Conservation (phyloP, 2,113 vertebrate species). For the Azemiops feae region DNA sequence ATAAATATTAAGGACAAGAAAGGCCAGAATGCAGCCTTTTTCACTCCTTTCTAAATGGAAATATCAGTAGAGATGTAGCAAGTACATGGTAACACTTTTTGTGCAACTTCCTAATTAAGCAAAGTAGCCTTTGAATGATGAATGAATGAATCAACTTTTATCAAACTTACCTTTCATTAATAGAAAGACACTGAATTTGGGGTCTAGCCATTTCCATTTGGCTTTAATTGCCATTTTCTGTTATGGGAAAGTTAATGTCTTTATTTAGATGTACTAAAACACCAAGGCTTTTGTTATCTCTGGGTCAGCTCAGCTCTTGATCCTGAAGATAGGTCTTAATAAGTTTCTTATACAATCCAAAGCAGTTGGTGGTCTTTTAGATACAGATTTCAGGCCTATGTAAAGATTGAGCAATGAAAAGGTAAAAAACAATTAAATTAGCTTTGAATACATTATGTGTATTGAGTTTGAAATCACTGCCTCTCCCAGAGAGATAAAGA, state of each 20-base stretch:
- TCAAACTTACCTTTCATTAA: neutral
- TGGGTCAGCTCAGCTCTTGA: neutral
- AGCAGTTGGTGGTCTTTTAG: neutral
- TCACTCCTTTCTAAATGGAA: neutral
- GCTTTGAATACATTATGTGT: neutral
- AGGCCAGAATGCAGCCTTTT: neutral
- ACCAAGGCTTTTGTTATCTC: neutral
- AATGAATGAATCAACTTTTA: neutral
- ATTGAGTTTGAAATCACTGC: neutral
- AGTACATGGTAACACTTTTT: neutral
- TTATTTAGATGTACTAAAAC: neutral
- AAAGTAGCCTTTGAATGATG: neutral
- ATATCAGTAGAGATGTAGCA: neutral
- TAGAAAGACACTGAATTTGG: neutral
- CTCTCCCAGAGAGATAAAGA: neutral
- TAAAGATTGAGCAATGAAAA: neutral
- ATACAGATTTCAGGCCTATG: neutral
- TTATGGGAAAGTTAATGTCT: neutral
- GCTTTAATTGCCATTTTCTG: neutral
- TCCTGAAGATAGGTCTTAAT: neutral
- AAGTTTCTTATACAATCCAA: neutral
- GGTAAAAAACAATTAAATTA: neutral
- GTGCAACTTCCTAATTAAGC: neutral
- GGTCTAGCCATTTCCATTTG: neutral
- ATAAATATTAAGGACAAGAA: neutral